Percentiles rank a stretch among this genome's conserved stretches.
phyloP scores from a whole-genome alignment of 2,888 invertebrate species.

The Galeopsomyia nigrocyanea region DNA sequence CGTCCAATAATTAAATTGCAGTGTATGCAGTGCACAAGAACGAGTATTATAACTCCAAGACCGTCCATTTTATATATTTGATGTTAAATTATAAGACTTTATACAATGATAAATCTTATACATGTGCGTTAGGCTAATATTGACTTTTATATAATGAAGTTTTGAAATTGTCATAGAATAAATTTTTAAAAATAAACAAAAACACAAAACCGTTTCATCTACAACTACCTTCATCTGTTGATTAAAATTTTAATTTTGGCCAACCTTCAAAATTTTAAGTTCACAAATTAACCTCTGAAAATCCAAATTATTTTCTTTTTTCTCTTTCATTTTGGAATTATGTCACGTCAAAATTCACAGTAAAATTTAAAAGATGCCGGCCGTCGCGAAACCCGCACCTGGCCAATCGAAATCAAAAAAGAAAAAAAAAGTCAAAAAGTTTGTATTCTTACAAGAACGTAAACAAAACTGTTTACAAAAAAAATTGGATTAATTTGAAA shows the following conservation, averaged over 20 bases:
- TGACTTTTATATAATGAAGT: conserved; percentile 14
- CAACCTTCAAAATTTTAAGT: not conserved
- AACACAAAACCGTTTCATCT: conserved; percentile 7
- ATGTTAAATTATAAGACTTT: conserved; percentile 27
- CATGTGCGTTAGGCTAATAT: not conserved
- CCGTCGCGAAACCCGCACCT: not conserved
- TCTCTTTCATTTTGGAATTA: not conserved
- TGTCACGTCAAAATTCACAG: not conserved
- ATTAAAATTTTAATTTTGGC: conserved; percentile 1
- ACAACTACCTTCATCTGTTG: conserved; percentile 24
- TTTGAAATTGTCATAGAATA: conserved; percentile 34
- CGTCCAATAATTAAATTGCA: conserved; percentile 25
- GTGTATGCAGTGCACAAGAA: conserved; percentile 1
- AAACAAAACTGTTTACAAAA: not conserved
- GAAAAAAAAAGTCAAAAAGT: conserved; percentile 1
- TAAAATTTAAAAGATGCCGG: conserved; percentile 16
- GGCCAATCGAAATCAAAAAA: not conserved
- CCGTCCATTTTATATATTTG: conserved; percentile 22
- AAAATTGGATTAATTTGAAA: not conserved
- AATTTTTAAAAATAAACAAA: conserved; percentile 31
- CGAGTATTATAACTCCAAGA: conserved; percentile 10
- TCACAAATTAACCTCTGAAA: conserved; percentile 5
- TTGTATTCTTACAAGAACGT: not conserved
- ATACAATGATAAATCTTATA: conserved; percentile 14
- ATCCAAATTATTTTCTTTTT: not conserved